These are phyloP conservation scores for Phrynocephalus vlangalii DNA, from an alignment of 2,797 vertebrate species.

Conservation along the genomic window DNA sequence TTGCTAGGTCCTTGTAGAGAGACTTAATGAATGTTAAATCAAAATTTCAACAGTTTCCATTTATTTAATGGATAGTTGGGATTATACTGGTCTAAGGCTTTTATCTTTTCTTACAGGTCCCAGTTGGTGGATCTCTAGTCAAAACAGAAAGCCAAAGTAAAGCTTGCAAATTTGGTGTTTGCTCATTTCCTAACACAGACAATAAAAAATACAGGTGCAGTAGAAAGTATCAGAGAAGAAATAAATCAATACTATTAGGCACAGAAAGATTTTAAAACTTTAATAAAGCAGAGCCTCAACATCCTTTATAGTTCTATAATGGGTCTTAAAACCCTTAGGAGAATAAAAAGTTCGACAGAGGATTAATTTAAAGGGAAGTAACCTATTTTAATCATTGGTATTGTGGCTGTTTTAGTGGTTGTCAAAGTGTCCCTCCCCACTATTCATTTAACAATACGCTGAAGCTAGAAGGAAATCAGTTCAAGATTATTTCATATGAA, in stretches of 20 bases:
- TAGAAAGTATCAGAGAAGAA: neutral
- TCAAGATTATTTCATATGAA: neutral
- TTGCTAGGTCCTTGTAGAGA: no score
- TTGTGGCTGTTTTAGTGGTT: neutral
- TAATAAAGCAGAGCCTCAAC: neutral
- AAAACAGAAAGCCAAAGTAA: neutral
- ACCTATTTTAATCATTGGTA: neutral
- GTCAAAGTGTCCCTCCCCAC: neutral
- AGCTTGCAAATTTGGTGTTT: neutral
- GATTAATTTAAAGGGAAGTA: neutral
- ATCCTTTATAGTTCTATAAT: neutral
- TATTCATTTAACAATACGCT: neutral
- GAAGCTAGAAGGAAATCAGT: neutral
- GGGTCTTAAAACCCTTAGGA: neutral
- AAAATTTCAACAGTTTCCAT: no score
- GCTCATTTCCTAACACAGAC: neutral
- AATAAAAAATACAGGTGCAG: neutral
- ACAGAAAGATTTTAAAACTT: constrained; percentile 1
- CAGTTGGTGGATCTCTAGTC: neutral
- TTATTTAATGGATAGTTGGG: no score
- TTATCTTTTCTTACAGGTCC: neutral
- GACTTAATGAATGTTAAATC: no score
- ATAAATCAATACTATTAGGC: neutral
- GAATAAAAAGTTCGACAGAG: neutral
- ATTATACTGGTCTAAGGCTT: neutral